Percentiles rank a stretch among this genome's conserved stretches.
These are phyloP conservation scores for Vicugna pacos DNA, from an alignment of 2,113 vertebrate species.

Conservation along the genomic window DNA sequence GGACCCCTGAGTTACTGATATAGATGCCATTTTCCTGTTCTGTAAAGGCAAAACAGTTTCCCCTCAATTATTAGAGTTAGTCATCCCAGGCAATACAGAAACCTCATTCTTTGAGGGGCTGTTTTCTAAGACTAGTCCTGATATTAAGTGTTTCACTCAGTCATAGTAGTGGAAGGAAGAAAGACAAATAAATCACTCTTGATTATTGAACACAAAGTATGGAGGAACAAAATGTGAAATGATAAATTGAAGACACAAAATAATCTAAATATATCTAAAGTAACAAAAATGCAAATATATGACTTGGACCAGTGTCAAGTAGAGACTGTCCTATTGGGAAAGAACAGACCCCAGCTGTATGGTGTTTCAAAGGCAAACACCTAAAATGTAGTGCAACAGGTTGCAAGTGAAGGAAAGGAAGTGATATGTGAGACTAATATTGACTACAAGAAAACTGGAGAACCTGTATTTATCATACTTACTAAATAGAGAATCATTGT, in stretches of 20 bases:
- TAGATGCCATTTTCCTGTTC: not conserved
- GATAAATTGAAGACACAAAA: not conserved
- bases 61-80: not conserved
- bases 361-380: not conserved
- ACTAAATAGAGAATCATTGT: not conserved
- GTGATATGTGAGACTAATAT: not conserved
- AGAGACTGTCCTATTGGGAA: not conserved
- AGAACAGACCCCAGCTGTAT: not conserved
- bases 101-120: not conserved
- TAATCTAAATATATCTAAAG: not conserved
- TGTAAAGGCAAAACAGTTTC: not conserved
- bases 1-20: not conserved
- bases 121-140: not conserved
- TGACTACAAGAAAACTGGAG: not conserved
- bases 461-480: not conserved
- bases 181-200: not conserved
- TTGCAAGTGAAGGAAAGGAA: not conserved
- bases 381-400: not conserved
- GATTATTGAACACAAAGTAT: not conserved
- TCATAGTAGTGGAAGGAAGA: not conserved
- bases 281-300: not conserved
- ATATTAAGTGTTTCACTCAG: not conserved
- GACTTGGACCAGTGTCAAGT: not conserved
- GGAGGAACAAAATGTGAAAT: not conserved
- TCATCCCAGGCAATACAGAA: not conserved